Percentiles rank a stretch among this genome's conserved stretches.
phyloP scores from a whole-genome alignment of 2,888 invertebrate species.

The Lasiommata megera region DNA sequence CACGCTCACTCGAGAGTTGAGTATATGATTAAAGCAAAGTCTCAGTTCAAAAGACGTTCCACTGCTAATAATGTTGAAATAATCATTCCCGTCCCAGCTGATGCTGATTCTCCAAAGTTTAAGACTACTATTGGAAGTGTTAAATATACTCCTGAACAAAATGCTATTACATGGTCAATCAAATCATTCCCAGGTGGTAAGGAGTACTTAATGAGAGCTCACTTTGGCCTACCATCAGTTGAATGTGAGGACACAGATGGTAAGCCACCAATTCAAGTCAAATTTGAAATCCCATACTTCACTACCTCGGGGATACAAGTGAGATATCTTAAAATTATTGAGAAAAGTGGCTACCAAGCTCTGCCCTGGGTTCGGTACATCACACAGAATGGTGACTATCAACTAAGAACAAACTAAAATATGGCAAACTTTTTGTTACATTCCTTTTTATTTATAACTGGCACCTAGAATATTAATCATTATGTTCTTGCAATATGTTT shows the following conservation, averaged over 20 bases:
- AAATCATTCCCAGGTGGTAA: conserved; percentile 99
- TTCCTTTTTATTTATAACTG: conserved; percentile 48
- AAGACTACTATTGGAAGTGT: conserved; percentile 98
- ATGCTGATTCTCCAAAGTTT: conserved; percentile 99
- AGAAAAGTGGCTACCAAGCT: conserved; percentile 99
- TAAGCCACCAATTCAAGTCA: conserved; percentile 98
- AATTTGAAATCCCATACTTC: conserved; percentile 99
- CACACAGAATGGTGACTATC: conserved; percentile 99
- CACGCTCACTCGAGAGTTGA: conserved; percentile 98
- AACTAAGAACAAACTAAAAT: conserved; percentile 92
- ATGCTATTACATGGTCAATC: conserved; percentile 98
- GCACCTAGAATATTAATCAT: conserved; percentile 42
- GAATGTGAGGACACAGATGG: conserved; percentile 97
- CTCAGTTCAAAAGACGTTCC: conserved; percentile 97
- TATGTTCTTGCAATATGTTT: conserved; percentile 48
- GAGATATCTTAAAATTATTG: conserved; percentile 97
- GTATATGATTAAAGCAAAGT: conserved; percentile 99
- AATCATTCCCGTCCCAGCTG: conserved; percentile 96
- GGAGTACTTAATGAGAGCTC: conserved; percentile 98
- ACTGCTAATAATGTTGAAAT: conserved; percentile 99
- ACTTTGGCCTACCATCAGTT: conserved; percentile 98
- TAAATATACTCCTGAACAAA: conserved; percentile 98
- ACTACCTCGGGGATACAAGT: conserved; percentile 99
- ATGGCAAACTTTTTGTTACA: conserved; percentile 37
- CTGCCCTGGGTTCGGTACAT: conserved; percentile 99